Percentiles rank a stretch among this genome's conserved stretches.
Evolutionary conservation across 1,140 invertebrate genomes (phyloP).

Genomic region (Medauroidea extradentata): DNA sequence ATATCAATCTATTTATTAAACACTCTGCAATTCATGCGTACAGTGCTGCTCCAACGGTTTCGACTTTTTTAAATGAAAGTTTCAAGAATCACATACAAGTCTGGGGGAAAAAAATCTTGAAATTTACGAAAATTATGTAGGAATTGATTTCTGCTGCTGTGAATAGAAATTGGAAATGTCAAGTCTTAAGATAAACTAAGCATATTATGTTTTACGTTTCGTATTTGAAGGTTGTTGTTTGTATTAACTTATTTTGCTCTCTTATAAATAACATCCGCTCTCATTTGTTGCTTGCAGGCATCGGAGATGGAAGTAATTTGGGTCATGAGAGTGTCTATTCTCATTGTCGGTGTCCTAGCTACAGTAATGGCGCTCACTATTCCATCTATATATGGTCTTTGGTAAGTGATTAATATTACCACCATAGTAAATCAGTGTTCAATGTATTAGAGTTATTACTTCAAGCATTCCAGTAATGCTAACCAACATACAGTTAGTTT

Average conservation of each 20-base stretch:
- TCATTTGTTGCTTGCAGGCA: slow-evolving; percentile 53
- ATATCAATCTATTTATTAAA: no score
- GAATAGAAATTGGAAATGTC: not conserved
- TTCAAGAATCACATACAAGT: no score
- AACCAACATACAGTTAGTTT: no score
- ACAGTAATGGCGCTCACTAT: slow-evolving; percentile 95
- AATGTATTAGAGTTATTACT: no score
- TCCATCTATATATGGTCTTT: slow-evolving; percentile 94
- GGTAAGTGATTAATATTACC: slow-evolving; percentile 66
- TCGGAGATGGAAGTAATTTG: slow-evolving; percentile 96
- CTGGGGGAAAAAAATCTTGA: no score
- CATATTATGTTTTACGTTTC: not conserved
- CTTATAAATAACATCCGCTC: slow-evolving; percentile 10
- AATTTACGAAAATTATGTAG: no score
- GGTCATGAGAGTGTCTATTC: slow-evolving; percentile 92
- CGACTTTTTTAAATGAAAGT: no score
- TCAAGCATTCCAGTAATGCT: no score
- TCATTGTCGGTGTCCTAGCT: slow-evolving; percentile 87
- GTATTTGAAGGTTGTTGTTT: not conserved
- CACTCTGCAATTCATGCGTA: no score
- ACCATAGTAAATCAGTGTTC: no score
- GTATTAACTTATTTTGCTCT: not conserved
- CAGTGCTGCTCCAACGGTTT: no score
- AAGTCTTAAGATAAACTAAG: not conserved
- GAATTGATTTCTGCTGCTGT: not conserved